Conservation (phyloP, 2,888 invertebrate genomes). For the Caenorhabditis drosophilae region DNA sequence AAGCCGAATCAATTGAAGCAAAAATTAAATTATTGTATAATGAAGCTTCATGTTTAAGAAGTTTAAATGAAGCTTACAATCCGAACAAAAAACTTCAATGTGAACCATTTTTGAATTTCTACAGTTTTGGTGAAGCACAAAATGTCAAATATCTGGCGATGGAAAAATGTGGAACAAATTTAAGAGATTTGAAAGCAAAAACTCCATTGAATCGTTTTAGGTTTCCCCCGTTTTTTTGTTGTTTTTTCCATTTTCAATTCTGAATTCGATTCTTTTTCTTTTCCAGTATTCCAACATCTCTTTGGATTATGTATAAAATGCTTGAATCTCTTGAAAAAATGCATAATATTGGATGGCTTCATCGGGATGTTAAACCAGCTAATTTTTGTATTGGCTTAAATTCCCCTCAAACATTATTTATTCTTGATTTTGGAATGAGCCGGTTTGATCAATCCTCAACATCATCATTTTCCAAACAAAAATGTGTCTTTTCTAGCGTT, state of each 20-base stretch:
- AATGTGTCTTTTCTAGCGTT: too few relatives aligned
- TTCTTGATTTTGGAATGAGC: conserved; percentile 53
- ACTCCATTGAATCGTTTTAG: conserved; percentile 39
- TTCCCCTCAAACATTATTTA: conserved; percentile 27
- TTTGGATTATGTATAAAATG: conserved; percentile 50
- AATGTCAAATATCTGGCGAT: conserved; percentile 35
- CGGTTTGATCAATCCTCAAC: too few relatives aligned
- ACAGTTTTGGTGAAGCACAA: conserved; percentile 19
- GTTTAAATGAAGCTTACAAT: conserved; percentile 16
- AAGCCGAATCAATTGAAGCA: conserved; percentile 15
- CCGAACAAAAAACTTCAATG: neutral
- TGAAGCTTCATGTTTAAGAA: conserved; percentile 25
- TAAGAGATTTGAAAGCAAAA: conserved; percentile 46
- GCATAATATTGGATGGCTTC: conserved; percentile 53
- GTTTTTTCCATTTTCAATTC: too few relatives aligned
- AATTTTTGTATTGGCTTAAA: conserved; percentile 54
- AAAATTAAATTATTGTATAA: conserved; percentile 23
- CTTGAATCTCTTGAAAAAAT: conserved; percentile 40
- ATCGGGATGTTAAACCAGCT: conserved; percentile 57
- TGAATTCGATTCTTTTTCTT: too few relatives aligned
- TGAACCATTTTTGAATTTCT: conserved; percentile 24
- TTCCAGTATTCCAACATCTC: conserved; percentile 34
- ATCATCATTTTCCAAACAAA: too few relatives aligned
- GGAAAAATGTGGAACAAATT: conserved; percentile 53
- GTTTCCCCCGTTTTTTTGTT: conserved; percentile 44